A percentile compares a stretch with the other conserved stretches of the same genome.
phyloP scores from a whole-genome alignment of 2,888 invertebrate genomes.

The Amphipyra tragopoginis region DNA sequence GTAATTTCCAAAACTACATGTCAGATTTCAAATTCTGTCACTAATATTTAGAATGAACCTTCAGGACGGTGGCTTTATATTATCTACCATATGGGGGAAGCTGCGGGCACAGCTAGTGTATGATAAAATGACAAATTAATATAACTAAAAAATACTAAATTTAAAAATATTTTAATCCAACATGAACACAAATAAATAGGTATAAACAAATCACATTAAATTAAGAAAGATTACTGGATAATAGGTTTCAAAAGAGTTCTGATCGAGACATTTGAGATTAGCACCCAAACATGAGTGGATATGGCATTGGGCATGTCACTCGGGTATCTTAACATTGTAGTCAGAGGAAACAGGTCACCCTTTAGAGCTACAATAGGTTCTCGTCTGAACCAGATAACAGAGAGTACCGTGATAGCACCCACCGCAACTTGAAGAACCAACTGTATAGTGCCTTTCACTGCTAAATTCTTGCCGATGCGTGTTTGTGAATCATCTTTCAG shows the following conservation, averaged over 20 bases:
- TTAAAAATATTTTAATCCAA: slow-evolving; percentile 35
- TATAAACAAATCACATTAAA: slow-evolving; percentile 22
- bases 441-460: slow-evolving; percentile 79
- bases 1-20: too few species aligned
- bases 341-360: slow-evolving; percentile 81
- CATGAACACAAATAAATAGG: slow-evolving; percentile 31
- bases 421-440: slow-evolving; percentile 76
- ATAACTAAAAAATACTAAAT: background rate
- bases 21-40: too few species aligned
- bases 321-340: slow-evolving; percentile 80
- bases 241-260: slow-evolving; percentile 81
- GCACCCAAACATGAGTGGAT: slow-evolving; percentile 84
- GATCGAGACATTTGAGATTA: slow-evolving; percentile 83
- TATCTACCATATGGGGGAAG: too few species aligned
- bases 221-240: slow-evolving; percentile 57
- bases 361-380: slow-evolving; percentile 83
- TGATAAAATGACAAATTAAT: too few species aligned
- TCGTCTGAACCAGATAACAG: slow-evolving; percentile 82
- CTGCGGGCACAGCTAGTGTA: too few species aligned
- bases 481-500: slow-evolving; percentile 81
- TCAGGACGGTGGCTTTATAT: too few species aligned
- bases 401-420: slow-evolving; percentile 73
- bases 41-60: too few species aligned
- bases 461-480: slow-evolving; percentile 78
- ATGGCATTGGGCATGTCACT: slow-evolving; percentile 82